Conservation (phyloP, 2,113 vertebrate genomes). For the Scalopus aquaticus region DNA sequence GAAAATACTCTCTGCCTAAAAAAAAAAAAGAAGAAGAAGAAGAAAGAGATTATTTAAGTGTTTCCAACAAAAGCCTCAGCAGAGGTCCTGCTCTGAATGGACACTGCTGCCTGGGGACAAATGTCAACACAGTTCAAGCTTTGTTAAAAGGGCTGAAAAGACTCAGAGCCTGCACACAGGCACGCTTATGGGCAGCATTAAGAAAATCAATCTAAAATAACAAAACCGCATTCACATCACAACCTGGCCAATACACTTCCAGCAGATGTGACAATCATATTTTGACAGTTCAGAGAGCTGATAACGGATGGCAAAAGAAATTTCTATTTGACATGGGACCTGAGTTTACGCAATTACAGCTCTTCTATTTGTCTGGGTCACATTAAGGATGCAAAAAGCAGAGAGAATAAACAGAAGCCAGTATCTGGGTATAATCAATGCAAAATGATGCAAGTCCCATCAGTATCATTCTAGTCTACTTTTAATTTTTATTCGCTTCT, state of each 20-base stretch:
- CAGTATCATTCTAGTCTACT: neutral
- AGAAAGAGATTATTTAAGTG: constrained; percentile 67
- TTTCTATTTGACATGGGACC: constrained; percentile 50
- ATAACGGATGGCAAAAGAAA: constrained; percentile 65
- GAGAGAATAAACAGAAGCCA: constrained; percentile 51
- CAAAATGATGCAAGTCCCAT: constrained; percentile 19
- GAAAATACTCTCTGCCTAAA: constrained; percentile 60
- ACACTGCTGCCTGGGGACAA: constrained; percentile 61
- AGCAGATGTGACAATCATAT: constrained; percentile 74
- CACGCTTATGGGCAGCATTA: constrained; percentile 65
- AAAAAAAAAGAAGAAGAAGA: neutral
- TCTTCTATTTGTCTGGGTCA: constrained; percentile 58
- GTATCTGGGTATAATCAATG: constrained; percentile 47
- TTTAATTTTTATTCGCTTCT: constrained; percentile 44
- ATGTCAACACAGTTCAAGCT: constrained; percentile 74
- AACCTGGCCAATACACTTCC: constrained; percentile 40
- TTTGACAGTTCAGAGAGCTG: constrained; percentile 77
- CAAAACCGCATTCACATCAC: constrained; percentile 52
- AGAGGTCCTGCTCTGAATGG: constrained; percentile 65
- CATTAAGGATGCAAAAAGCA: constrained; percentile 55
- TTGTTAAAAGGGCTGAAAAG: constrained; percentile 69
- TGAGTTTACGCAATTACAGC: constrained; percentile 57
- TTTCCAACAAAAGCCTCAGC: constrained; percentile 64
- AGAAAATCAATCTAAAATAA: constrained; percentile 75
- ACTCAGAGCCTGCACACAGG: neutral